Conservation (phyloP, 2,113 vertebrate species). For the Ardeotis arabs region DNA sequence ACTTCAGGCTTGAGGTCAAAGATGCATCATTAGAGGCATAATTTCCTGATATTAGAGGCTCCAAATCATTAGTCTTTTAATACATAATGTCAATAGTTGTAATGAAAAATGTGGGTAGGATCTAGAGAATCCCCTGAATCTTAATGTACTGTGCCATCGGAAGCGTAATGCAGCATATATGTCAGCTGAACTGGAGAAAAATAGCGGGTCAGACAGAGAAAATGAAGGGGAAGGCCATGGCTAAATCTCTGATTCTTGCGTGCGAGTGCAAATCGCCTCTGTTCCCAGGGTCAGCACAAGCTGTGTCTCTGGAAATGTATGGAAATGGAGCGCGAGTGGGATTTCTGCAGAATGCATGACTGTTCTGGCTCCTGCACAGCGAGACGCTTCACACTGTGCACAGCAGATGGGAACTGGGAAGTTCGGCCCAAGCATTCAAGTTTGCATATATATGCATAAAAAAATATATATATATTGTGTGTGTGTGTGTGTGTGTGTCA, state of each 20-base stretch:
- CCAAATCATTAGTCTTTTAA: constrained; percentile 64
- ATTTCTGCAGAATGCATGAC: background rate
- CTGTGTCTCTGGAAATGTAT: background rate
- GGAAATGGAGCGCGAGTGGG: background rate
- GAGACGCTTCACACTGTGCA: constrained; percentile 20
- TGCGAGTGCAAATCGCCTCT: background rate
- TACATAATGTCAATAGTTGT: constrained; percentile 56
- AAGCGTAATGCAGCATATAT: background rate
- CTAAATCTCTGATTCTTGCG: background rate
- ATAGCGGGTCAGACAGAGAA: background rate
- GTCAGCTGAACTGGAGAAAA: constrained; percentile 20
- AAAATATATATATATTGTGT: background rate
- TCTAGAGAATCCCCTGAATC: constrained; percentile 30
- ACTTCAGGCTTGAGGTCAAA: constrained; percentile 50
- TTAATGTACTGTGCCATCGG: constrained; percentile 14
- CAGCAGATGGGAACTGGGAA: constrained; percentile 55
- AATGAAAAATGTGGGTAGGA: constrained; percentile 43
- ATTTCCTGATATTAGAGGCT: constrained; percentile 60
- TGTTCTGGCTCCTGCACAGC: constrained; percentile 22
- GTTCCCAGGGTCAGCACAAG: background rate
- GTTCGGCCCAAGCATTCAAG: background rate
- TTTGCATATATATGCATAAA: background rate
- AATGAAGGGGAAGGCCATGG: background rate
- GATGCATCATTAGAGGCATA: constrained; percentile 36
- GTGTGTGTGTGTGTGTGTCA: background rate